Evolutionary conservation across 2,113 vertebrate genomes (phyloP).

Genomic region (Mohoua ochrocephala): DNA sequence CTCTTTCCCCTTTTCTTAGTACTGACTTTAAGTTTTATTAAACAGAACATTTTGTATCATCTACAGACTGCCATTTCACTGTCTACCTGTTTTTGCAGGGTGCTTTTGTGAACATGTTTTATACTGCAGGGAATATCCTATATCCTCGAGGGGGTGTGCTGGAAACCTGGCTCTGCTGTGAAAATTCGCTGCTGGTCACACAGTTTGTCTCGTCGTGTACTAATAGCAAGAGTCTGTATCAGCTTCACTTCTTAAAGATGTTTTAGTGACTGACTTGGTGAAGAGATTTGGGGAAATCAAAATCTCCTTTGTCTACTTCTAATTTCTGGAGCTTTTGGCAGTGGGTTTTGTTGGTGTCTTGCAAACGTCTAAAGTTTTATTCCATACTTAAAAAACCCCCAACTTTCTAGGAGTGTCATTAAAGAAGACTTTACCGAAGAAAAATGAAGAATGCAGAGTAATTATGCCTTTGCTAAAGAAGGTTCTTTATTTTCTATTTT

Average conservation of each 20-base stretch:
- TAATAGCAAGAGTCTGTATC: not conserved
- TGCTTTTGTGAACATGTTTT: not conserved
- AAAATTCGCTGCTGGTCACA: not conserved
- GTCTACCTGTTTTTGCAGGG: not conserved
- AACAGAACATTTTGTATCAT: not conserved
- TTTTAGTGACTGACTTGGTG: not conserved
- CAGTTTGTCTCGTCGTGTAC: not conserved
- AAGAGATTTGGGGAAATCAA: not conserved
- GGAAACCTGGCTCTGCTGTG: not conserved
- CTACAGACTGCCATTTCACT: not conserved
- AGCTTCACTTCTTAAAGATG: not conserved
- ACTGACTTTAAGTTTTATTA: not conserved
- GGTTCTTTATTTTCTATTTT: not conserved
- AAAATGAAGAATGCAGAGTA: not conserved
- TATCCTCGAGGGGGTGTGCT: not conserved
- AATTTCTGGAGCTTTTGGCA: not conserved
- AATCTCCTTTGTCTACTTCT: not conserved
- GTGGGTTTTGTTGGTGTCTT: not conserved
- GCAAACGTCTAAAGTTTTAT: not conserved
- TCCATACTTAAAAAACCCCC: not conserved
- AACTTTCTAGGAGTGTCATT: not conserved
- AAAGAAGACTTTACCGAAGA: not conserved
- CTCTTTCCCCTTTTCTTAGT: not conserved
- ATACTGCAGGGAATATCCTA: not conserved
- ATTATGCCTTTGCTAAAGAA: not conserved